Evolutionary conservation across 2,113 vertebrate genomes (phyloP), one percentile per base, ranked within the genome.

Genomic region (Rhinolophus ferrumequinum): DNA sequence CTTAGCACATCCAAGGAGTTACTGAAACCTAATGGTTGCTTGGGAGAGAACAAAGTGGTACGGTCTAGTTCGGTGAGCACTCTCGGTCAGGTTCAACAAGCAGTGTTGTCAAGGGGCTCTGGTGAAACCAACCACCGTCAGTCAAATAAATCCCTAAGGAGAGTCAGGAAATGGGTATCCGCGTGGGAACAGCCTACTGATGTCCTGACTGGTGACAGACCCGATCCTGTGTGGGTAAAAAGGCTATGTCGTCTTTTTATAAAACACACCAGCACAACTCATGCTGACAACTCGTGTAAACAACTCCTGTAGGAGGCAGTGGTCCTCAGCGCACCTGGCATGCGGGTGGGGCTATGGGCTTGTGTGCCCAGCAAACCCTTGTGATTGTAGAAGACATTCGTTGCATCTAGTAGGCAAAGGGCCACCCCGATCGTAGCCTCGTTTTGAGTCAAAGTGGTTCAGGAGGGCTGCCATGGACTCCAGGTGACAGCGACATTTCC

Each of bases 111-210:
- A 4, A 1, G 14, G 50, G 54, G 52, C 79, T 86, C 90, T 83
- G 70, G 38, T 12, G 79, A 95, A 35, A 44, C 56, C 67, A 79
- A 6, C 30, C 66, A 4, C 41, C 21, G 0, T 26, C 47, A 0
- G n/a, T 56, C 90, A 80, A 22, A 18, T 41, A 58, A 24, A 44
- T n/a, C 44, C 35, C 8, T 11, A 11, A 38, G 28, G 33, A 66
- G 66, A 85, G 50, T 44, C 38, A 33, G 77, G 30, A 66, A 52
- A 28, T 0, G 35, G 24, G 38, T 12, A 11, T 33, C 18, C 44
- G 0, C 16, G 0, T 0, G 4, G 64, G 41, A 12, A 1, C 8
- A 10, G n/a, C 16, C 38, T 66, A 3, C 62, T 75, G 5, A 6
- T 1, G 19, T 35, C 88, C 62, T 47, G 72, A 28, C 69, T 15